Evolutionary conservation across 2,888 invertebrate genomes (phyloP), one percentile per base, ranked within the genome.

Genomic region (Melanostoma mellinum): DNA sequence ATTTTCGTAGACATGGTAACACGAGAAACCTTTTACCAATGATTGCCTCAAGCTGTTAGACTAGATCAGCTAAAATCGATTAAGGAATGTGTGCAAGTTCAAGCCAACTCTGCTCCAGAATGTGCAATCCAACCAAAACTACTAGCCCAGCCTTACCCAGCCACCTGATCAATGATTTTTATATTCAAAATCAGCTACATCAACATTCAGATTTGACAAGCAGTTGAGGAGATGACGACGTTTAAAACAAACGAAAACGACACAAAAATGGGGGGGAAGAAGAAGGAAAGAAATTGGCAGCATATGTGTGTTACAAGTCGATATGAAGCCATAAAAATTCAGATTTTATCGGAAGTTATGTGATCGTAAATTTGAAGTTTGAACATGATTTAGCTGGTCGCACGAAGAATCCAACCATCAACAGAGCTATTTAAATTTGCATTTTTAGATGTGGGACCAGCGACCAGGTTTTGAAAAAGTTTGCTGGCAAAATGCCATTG

Each of bases 261-360:
- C 35, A 60, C 10, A 40, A 52, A 20, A 6, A 30, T 6, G 33
- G 3, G 6, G 33, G n/a, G 0, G 30, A 42, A 20, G 2, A 44
- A 10, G 32, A 32, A 1, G 6, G 46, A 3, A 33, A 53, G 42
- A 36, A 33, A 30, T 44, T 38, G 36, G 65, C 71, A 10, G 63
- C 58, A 38, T 50, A 60, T 44, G 20, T 60, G 52, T 68, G 82
- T 77, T 69, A 20, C 74, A 65, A 65, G 68, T 58, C 78, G 78
- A 71, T 79, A 84, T 84, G 65, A 84, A 84, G 79, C 56, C 79
- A 84, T 84, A 79, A 79, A 84, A 84, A 79, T 84, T 84, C 84
- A 60, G 74, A 84, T 84, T 84, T 79, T 79, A 84, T 84, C 79
- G 79, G 60, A 79, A 84, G 74, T 84, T 84, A 84, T 84, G 84